A percentile compares a stretch with the other conserved stretches of the same genome.
phyloP scores from a whole-genome alignment of 2,113 vertebrate genomes.

The Piprites chloris region DNA sequence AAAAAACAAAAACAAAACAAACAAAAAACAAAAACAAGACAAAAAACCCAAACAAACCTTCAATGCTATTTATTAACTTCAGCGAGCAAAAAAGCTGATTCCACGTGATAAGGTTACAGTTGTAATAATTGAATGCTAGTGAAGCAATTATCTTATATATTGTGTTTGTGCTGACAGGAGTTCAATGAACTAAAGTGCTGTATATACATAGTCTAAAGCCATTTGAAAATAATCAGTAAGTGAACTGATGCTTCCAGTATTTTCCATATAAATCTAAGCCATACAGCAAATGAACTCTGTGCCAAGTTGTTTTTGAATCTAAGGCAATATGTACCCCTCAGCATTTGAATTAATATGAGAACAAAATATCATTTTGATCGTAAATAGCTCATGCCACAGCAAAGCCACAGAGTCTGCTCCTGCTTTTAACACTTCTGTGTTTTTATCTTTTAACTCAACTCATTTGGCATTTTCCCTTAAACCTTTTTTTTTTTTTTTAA shows the following conservation, averaged over 20 bases:
- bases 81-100: constrained; percentile 25
- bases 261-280: neutral
- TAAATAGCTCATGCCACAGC: neutral
- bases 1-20: too few relatives aligned
- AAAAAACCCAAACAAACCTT: neutral
- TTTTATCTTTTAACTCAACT: neutral
- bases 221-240: constrained; percentile 8
- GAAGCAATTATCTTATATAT: constrained; percentile 17
- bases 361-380: neutral
- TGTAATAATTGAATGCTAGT: constrained; percentile 32
- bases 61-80: constrained; percentile 7
- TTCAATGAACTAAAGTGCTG: constrained; percentile 20
- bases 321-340: neutral
- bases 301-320: neutral
- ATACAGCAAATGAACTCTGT: neutral
- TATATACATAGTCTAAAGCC: neutral
- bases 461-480: neutral
- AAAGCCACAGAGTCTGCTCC: neutral
- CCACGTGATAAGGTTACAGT: constrained; percentile 18
- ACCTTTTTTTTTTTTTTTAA: neutral
- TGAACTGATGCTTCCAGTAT: neutral
- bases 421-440: neutral
- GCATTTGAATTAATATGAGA: neutral
- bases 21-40: too few relatives aligned
- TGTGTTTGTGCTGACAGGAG: constrained; percentile 13